phyloP scores from a whole-genome alignment of 1,140 invertebrate genomes.

The Nasonia giraulti region DNA sequence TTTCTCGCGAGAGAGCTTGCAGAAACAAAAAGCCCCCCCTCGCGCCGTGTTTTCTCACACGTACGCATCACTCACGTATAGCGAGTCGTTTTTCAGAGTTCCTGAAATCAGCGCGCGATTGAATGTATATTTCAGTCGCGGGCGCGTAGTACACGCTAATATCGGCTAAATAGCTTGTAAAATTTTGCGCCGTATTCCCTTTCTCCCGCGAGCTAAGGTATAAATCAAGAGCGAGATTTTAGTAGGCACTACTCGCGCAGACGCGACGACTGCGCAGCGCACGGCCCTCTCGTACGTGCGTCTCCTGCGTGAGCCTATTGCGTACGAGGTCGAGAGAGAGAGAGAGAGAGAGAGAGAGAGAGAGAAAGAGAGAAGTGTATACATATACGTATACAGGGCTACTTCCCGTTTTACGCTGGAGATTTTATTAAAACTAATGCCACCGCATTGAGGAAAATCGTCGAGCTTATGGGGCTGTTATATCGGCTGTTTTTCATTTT shows the following conservation, averaged over 20 bases:
- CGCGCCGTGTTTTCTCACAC: too few species aligned
- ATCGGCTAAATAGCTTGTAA: slow-evolving; percentile 11
- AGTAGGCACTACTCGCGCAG: neutral
- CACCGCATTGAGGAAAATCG: neutral
- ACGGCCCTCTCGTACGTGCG: neutral
- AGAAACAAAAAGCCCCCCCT: neutral
- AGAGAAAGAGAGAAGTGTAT: too few species aligned
- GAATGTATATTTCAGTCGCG: neutral
- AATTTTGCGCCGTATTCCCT: neutral
- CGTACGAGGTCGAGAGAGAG: too few species aligned
- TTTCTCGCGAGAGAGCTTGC: neutral
- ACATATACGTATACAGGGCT: neutral
- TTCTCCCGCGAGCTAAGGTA: neutral
- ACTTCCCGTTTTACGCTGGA: neutral
- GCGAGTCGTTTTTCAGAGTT: neutral
- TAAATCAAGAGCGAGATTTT: neutral
- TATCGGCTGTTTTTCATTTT: neutral
- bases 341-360: too few species aligned
- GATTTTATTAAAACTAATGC: neutral
- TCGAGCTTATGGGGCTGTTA: neutral
- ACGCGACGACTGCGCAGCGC: neutral
- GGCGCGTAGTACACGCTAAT: neutral
- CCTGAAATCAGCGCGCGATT: neutral
- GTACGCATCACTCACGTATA: too few species aligned
- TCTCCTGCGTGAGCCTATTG: neutral